phyloP scores from a whole-genome alignment of 2,113 vertebrate genomes.

The Rallus limicola region DNA sequence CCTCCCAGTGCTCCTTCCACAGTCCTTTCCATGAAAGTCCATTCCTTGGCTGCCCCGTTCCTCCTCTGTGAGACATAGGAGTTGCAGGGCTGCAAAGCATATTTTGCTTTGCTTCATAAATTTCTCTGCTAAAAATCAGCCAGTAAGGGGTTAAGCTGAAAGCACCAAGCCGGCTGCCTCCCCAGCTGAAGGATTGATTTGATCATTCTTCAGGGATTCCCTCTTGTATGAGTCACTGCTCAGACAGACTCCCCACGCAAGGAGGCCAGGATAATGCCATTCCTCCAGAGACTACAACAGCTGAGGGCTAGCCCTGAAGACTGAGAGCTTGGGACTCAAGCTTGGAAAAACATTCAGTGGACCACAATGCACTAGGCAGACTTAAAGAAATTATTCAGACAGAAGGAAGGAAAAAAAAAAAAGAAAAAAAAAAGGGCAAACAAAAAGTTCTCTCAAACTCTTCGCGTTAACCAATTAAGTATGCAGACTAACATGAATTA shows the following conservation, averaged over 20 bases:
- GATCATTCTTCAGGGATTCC: constrained; percentile 86
- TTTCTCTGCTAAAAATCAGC: not conserved
- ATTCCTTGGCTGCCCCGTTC: not conserved
- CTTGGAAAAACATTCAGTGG: constrained; percentile 24
- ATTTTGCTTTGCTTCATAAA: not conserved
- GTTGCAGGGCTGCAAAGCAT: not conserved
- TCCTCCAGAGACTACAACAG: constrained; percentile 69
- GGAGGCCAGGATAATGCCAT: constrained; percentile 70
- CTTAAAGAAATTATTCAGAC: constrained; percentile 2
- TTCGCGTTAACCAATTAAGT: not conserved
- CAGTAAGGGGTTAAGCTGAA: constrained; percentile 59
- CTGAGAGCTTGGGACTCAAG: not conserved
- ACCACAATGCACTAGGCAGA: not conserved
- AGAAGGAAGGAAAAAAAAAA: not conserved
- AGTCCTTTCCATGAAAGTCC: not conserved
- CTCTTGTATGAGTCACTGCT: constrained; percentile 81
- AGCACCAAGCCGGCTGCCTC: not conserved
- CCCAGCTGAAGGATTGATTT: constrained; percentile 60
- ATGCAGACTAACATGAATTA: constrained; percentile 5
- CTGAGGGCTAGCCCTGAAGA: constrained; percentile 67
- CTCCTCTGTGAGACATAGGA: not conserved
- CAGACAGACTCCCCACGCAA: constrained; percentile 65
- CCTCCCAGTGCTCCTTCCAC: accelerated
- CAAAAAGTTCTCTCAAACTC: constrained; percentile 17
- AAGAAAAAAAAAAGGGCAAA: not conserved